Percentiles rank a stretch among this genome's conserved stretches.
Conservation (phyloP, 2,797 vertebrate genomes). For the Sebastolobus altivelis region DNA sequence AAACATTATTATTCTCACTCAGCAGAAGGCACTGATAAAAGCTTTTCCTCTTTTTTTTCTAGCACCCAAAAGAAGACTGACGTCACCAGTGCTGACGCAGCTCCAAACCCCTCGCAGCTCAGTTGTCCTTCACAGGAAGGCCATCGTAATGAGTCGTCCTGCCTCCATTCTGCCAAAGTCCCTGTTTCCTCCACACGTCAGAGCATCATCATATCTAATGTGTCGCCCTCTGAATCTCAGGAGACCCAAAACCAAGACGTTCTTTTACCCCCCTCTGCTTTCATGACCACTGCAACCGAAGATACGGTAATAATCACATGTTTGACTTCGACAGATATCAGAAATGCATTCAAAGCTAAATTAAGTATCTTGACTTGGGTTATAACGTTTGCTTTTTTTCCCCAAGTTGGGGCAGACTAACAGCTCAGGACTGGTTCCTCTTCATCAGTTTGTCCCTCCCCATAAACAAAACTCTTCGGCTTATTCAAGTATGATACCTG, state of each 20-base stretch:
- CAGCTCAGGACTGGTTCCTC: background rate
- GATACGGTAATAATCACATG: constrained; percentile 52
- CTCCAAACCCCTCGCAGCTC: constrained; percentile 6
- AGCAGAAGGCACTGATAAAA: background rate
- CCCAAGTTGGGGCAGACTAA: constrained; percentile 27
- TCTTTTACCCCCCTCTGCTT: constrained; percentile 84
- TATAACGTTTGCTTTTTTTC: background rate
- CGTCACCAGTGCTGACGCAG: background rate
- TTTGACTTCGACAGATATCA: background rate
- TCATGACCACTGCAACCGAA: constrained; percentile 60
- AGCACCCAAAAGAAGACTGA: constrained; percentile 23
- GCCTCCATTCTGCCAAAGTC: constrained; percentile 7
- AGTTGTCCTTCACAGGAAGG: background rate
- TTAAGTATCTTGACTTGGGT: background rate
- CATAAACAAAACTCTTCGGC: constrained; percentile 13
- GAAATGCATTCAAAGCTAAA: background rate
- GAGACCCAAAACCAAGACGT: constrained; percentile 55
- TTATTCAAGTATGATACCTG: constrained; percentile 66
- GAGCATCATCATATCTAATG: background rate
- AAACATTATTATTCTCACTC: background rate
- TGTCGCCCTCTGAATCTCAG: background rate
- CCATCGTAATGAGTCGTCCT: background rate
- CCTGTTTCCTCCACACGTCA: constrained; percentile 18
- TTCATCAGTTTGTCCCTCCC: constrained; percentile 53
- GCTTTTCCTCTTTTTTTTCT: background rate